Evolutionary conservation across 2,888 invertebrate genomes (phyloP), one percentile per base, ranked within the genome.

Genomic region (Rotaria magnacalcarata): DNA sequence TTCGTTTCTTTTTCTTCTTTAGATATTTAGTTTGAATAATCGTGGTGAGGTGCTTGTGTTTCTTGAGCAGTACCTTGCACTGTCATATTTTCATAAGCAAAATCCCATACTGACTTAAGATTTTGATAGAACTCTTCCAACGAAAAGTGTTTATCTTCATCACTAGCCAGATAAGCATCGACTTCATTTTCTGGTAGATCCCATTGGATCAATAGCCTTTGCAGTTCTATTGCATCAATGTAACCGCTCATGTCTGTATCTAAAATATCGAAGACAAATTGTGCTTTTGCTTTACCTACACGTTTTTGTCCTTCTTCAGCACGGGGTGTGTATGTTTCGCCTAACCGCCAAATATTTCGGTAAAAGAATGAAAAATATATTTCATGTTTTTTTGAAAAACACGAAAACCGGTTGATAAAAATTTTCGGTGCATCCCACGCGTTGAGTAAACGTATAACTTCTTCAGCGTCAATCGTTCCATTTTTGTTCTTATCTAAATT

Each of bases 261-360:
- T 89, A 95, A 95, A 91, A 95, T 95, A 92, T 95, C 95, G 92
- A 95, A 96, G 93, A 96, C 95, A 56, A 56, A 56, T 24, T 24
- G 56, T 56, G 56, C 56, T 56, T 24, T 56, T 24, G 56, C 56
- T 56, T 4, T 24, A 19, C 7, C 24, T 56, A 24, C 56, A 6
- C 19, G 2, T 1, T 89, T 87, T 21, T 89, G 87, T 24, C 88
- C 87, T 14, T 88, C 87, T 50, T 89, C 24, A 34, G 47, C 60
- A 27, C 47, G 60, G n/a, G 50, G 47, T 50, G 84, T 84, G 6
- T 84, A 60, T 19, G 67, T 74, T 21, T 84, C 84, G 27, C 86
- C 86, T 11, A 84, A 67, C 67, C 43, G 60, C 86, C 27, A 54
- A 60, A 50, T 67, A 60, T 43, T 50, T 67, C 47, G 84, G 60